Evolutionary conservation across 2,888 invertebrate genomes (phyloP).

Genomic region (Drosophila kambysellisi): DNA sequence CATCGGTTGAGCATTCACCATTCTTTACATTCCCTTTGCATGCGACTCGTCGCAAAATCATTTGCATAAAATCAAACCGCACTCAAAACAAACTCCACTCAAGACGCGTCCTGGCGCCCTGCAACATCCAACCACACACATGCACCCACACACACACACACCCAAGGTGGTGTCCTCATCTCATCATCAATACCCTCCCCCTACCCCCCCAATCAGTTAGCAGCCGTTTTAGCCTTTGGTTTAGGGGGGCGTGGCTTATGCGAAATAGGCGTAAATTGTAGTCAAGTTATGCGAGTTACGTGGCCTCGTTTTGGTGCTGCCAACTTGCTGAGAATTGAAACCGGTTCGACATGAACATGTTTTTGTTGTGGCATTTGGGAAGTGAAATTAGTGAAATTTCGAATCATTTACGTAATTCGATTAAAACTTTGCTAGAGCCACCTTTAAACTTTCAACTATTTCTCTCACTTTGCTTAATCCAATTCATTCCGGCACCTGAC

Average conservation of each 20-base stretch:
- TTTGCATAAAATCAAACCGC: slow-evolving; percentile 79
- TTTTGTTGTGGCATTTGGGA: not conserved
- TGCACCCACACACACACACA: not conserved
- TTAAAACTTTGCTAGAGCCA: slow-evolving; percentile 8
- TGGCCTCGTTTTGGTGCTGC: slow-evolving; percentile 55
- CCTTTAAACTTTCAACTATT: slow-evolving; percentile 16
- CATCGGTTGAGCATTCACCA: slow-evolving; percentile 24
- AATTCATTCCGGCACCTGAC: slow-evolving; percentile 1
- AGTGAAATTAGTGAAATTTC: slow-evolving; percentile 1
- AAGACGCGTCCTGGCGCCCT: slow-evolving; percentile 51
- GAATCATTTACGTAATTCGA: slow-evolving; percentile 6
- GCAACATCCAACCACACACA: slow-evolving; percentile 3
- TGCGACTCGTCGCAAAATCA: slow-evolving; percentile 56
- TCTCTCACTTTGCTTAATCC: slow-evolving; percentile 22
- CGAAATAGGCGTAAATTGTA: slow-evolving; percentile 72
- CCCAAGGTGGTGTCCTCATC: not conserved
- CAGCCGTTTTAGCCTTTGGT: slow-evolving; percentile 12
- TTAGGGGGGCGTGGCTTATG: slow-evolving; percentile 46
- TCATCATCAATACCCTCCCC: not conserved
- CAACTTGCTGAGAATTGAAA: slow-evolving; percentile 14
- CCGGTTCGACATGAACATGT: slow-evolving; percentile 16
- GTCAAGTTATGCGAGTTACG: slow-evolving; percentile 69
- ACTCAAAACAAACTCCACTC: slow-evolving; percentile 71
- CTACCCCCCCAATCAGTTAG: not conserved
- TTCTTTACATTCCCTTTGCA: slow-evolving; percentile 25